A percentile compares a stretch with the other conserved stretches of the same genome.
Evolutionary conservation across 2,888 invertebrate species (phyloP).

Genomic region (Spilosoma lubricipeda): DNA sequence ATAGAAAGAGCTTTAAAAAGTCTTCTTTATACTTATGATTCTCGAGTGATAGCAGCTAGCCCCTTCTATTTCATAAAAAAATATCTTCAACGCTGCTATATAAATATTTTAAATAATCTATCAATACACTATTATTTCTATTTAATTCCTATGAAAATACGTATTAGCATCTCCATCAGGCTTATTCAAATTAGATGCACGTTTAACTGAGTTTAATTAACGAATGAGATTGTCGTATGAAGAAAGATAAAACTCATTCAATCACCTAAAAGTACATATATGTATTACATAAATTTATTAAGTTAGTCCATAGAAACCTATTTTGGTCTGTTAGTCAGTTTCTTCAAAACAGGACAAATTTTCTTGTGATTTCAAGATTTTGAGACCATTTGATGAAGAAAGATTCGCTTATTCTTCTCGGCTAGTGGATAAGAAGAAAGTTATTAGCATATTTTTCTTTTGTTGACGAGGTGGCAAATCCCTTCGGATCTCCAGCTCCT

Average conservation of each 20-base stretch:
- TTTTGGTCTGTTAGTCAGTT: not conserved
- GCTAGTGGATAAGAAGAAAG: too few species aligned
- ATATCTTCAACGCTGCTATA: not conserved
- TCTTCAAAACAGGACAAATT: too few species aligned
- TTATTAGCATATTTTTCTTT: too few species aligned
- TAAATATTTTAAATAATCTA: not conserved
- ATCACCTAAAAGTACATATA: not conserved
- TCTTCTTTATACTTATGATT: too few species aligned
- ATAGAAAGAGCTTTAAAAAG: too few species aligned
- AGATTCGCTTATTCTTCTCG: too few species aligned
- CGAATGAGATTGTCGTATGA: constrained; percentile 37
- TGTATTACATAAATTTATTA: too few species aligned
- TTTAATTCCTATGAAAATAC: constrained; percentile 30
- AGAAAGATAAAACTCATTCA: constrained; percentile 14
- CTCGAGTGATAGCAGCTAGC: too few species aligned
- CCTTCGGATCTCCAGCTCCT: too few species aligned
- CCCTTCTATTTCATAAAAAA: not conserved
- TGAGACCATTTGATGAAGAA: not conserved
- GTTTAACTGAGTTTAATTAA: constrained; percentile 52
- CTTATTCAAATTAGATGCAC: constrained; percentile 57
- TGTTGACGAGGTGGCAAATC: too few species aligned
- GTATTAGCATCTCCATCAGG: constrained; percentile 39
- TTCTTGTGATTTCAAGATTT: too few species aligned
- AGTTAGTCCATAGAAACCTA: not conserved
- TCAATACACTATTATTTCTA: not conserved